Evolutionary conservation across 2,888 invertebrate genomes (phyloP), one percentile per base, ranked within the genome.

Genomic region (Heliconius erato): DNA sequence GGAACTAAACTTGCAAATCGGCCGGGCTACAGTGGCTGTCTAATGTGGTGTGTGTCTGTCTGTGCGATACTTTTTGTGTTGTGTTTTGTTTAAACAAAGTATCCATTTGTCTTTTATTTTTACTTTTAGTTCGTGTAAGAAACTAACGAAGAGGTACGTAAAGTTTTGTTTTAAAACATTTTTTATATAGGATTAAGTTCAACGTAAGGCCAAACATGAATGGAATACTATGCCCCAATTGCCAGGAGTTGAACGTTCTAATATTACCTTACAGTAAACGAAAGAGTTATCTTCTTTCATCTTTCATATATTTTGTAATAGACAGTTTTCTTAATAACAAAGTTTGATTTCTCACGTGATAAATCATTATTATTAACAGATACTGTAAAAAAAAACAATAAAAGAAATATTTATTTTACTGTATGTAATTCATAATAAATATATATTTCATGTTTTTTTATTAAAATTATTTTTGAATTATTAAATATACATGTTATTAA

Each of bases 51-150:
- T 80, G 78, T 84, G 85, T 82, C 77, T 77, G 77, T 77, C 65
- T 87, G 81, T 71, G 81, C 77, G 87, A 89, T 89, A 88, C 85
- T 86, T 82, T 89, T 89, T 87, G 89, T 91, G 90, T 90, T 88
- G 91, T 93, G 92, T 91, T 91, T 91, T 91, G 90, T 91, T 91
- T 86, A 91, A 90, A 90, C 89, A 89, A 90, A 89, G 11, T 40
- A n/a, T 40, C 71, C 88, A 87, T 87, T 88, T 40, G 1, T 80
- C 79, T 82, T 87, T 87, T 84, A 79, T 79, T 72, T 28, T 32
- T 71, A 82, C 83, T 83, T 83, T 84, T 84, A 84, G 87, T 86
- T 74, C 54, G 19, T 32, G 19, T 32, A 74, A 35, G 82, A 86
- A 88, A 89, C 84, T 86, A 88, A 90, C 87, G 85, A 86, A 86